phyloP scores from a whole-genome alignment of 2,797 vertebrate genomes.

The Morelia viridis region DNA sequence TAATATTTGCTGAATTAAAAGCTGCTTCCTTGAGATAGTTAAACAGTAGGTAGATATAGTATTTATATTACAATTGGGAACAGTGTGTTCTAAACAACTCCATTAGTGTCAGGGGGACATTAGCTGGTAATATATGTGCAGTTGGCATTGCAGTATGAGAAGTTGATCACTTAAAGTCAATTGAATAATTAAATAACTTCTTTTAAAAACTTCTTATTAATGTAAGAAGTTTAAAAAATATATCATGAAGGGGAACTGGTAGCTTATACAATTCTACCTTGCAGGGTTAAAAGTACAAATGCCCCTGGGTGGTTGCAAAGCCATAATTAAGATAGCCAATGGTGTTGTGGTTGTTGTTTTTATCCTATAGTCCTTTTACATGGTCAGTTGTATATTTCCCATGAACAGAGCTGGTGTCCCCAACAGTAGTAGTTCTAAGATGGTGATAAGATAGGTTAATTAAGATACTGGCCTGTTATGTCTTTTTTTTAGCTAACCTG shows the following conservation, averaged over 20 bases:
- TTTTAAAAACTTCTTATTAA: not conserved
- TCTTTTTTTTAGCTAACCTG: slow-evolving; percentile 74
- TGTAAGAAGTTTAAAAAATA: not conserved
- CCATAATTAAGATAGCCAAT: not conserved
- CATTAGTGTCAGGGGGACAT: not conserved
- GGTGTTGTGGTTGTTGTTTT: not conserved
- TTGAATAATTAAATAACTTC: not conserved
- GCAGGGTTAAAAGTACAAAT: not conserved
- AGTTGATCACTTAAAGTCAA: not conserved
- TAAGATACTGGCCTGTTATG: not conserved
- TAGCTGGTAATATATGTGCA: not conserved
- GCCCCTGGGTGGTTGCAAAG: not conserved
- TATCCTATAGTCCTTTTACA: slow-evolving; percentile 12
- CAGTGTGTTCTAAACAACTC: too few relatives aligned
- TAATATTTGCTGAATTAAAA: slow-evolving; percentile 22
- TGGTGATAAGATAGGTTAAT: not conserved
- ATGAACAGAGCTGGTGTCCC: slow-evolving; percentile 67
- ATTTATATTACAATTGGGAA: not conserved
- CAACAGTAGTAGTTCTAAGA: slow-evolving; percentile 56
- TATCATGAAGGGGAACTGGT: not conserved
- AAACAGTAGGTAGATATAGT: not conserved
- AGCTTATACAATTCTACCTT: not conserved
- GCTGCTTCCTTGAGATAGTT: not conserved
- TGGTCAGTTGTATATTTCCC: slow-evolving; percentile 30
- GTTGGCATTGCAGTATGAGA: not conserved